Evolutionary conservation across 2,888 invertebrate species (phyloP), one percentile per base, ranked within the genome.

Genomic region (Drosophila vallismaia): DNA sequence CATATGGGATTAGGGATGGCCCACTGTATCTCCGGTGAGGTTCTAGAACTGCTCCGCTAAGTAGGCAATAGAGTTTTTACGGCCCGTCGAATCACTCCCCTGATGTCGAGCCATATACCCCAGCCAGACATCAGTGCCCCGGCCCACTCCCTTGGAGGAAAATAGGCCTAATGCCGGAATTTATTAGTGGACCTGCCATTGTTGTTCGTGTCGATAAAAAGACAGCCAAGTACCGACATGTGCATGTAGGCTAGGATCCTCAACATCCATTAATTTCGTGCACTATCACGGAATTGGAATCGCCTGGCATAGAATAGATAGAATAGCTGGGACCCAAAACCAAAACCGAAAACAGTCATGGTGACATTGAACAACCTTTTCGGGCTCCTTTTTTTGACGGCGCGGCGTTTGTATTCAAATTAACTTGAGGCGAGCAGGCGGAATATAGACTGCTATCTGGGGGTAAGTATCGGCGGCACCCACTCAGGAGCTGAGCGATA

Each of bases 271-370:
- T 86, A 67, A 86, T 83, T 80, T 70, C 48, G 64, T 66, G 84
- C 86, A 86, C 86, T 82, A 86, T 84, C 84, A 70, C 72, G 58
- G 69, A 68, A 77, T 73, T 63, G 84, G 62, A 75, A 84, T 82
- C 84, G 54, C 54, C 51, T 42, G 45, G 42, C 51, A 50, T 33
- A 50, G 24, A 26, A 40, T 50, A 59, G 19, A 29, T 9, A 55
- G 36, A 36, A 40, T 44, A 44, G 50, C 57, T 36, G 36, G n/a
- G 36, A 36, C 36, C 36, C 36, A 36, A 36, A 36, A 6, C 36
- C 36, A 2, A n/a, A 36, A 1, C 19, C 19, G 2, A 19, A 19
- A 36, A 36, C 36, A 36, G 36, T n/a, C 19, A 38, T 46, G 19
- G 28, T 49, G 69, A 71, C 76, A 69, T 67, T 69, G 74, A 63